Percentiles rank a stretch among this genome's conserved stretches.
These are phyloP conservation scores for Furcula furcula DNA, from an alignment of 2,888 invertebrate genomes.

Conservation along the genomic window DNA sequence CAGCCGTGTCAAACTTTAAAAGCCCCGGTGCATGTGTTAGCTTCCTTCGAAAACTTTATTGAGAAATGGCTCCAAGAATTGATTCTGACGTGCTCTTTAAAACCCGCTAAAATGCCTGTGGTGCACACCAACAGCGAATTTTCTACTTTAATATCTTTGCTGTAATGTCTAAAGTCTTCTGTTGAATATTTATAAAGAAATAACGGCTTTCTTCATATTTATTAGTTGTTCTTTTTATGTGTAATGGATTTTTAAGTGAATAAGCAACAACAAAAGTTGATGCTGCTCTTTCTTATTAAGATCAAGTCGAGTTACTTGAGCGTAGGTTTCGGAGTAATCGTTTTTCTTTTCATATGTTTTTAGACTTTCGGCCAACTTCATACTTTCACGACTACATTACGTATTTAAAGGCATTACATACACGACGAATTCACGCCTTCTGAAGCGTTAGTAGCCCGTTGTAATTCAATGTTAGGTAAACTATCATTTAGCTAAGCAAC, in stretches of 20 bases:
- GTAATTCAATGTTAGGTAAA: too few species aligned
- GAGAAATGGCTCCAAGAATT: slow-evolving; percentile 76
- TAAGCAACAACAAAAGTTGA: slow-evolving; percentile 58
- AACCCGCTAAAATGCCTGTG: slow-evolving; percentile 59
- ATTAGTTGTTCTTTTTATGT: slow-evolving; percentile 72
- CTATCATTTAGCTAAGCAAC: too few species aligned
- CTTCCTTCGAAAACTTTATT: slow-evolving; percentile 59
- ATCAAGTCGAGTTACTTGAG: slow-evolving; percentile 26
- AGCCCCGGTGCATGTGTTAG: slow-evolving; percentile 65
- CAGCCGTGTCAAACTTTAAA: slow-evolving; percentile 64
- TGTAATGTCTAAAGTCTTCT: slow-evolving; percentile 22
- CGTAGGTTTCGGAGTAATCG: too few species aligned
- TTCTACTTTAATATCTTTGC: slow-evolving; percentile 4
- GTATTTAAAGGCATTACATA: too few species aligned
- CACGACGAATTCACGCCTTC: too few species aligned
- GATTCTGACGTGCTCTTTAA: slow-evolving; percentile 74
- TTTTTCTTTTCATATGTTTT: too few species aligned
- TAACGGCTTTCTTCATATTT: slow-evolving; percentile 64
- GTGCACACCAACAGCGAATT: slow-evolving; percentile 12
- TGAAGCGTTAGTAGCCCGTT: too few species aligned
- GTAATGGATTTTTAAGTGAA: slow-evolving; percentile 80
- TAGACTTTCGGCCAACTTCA: too few species aligned
- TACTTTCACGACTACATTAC: too few species aligned
- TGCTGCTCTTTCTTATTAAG: slow-evolving; percentile 31
- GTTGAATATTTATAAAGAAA: slow-evolving; percentile 46